Conservation (phyloP, 2,113 vertebrate species). For the Tetrax tetrax region DNA sequence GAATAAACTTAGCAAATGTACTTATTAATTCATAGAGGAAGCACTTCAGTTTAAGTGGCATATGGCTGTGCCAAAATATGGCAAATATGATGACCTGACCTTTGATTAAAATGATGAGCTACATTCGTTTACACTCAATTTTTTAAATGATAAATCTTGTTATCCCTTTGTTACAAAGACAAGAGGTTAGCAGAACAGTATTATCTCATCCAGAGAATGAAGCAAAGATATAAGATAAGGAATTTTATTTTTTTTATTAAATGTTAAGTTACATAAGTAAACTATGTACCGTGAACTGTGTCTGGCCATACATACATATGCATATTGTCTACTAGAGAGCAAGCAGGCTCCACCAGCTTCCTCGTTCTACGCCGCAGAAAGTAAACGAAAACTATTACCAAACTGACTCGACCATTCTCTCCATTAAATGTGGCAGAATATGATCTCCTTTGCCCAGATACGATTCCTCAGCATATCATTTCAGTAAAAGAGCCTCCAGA, state of each 20-base stretch:
- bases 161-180: constrained; percentile 41
- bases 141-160: constrained; percentile 32
- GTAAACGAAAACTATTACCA: neutral
- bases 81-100: constrained; percentile 17
- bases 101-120: constrained; percentile 52
- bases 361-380: neutral
- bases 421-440: neutral
- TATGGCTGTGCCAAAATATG: constrained; percentile 21
- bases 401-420: neutral
- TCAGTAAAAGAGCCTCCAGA: neutral
- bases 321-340: neutral
- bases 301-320: neutral
- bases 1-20: constrained; percentile 24
- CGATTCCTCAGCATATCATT: neutral
- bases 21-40: constrained; percentile 31
- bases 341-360: neutral
- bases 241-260: neutral
- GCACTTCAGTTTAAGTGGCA: constrained; percentile 20
- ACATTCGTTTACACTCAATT: neutral
- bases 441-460: neutral
- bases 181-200: constrained; percentile 50
- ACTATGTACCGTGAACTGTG: neutral
- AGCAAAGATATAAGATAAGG: constrained; percentile 34
- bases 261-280: constrained; percentile 35
- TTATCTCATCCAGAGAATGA: constrained; percentile 60